Evolutionary conservation across 2,113 vertebrate genomes (phyloP).

Genomic region (Electrona antarctica): DNA sequence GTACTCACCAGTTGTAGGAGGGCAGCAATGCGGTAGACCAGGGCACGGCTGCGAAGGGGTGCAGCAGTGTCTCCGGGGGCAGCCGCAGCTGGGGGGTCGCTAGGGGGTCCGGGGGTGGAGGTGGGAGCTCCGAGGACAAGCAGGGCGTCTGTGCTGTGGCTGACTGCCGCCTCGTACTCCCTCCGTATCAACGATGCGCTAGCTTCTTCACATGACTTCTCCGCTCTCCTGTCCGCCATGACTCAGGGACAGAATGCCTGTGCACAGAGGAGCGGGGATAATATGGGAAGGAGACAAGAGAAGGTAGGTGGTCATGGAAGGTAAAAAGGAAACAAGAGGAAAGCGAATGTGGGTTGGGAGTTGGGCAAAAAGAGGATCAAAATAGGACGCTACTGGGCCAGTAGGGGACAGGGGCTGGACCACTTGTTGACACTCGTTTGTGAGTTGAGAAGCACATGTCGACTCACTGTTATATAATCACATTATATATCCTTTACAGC

Average conservation of each 20-base stretch:
- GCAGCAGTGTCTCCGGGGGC: slow-evolving; percentile 47
- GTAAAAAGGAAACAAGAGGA: no score
- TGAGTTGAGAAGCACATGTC: no score
- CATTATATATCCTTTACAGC: no score
- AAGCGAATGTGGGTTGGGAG: no score
- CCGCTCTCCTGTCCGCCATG: slow-evolving; percentile 99
- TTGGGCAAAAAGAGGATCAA: neutral
- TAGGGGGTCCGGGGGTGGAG: slow-evolving; percentile 80
- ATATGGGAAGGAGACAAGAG: neutral
- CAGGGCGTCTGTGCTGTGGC: slow-evolving; percentile 93
- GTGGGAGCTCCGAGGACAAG: slow-evolving; percentile 87
- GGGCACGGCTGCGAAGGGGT: slow-evolving; percentile 88
- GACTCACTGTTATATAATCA: no score
- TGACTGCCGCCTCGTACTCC: slow-evolving; percentile 94
- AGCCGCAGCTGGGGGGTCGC: slow-evolving; percentile 37
- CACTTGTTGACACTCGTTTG: no score
- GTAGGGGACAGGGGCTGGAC: no score
- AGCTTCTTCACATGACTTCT: slow-evolving; percentile 99
- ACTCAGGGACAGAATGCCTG: slow-evolving; percentile 97
- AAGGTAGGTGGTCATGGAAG: neutral
- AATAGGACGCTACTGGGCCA: neutral
- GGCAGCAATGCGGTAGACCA: slow-evolving; percentile 94
- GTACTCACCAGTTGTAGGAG: slow-evolving; percentile 93
- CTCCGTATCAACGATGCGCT: slow-evolving; percentile 93
- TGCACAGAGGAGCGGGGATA: neutral